phyloP scores from a whole-genome alignment of 2,113 vertebrate genomes.

The Cygnus buccinator region DNA sequence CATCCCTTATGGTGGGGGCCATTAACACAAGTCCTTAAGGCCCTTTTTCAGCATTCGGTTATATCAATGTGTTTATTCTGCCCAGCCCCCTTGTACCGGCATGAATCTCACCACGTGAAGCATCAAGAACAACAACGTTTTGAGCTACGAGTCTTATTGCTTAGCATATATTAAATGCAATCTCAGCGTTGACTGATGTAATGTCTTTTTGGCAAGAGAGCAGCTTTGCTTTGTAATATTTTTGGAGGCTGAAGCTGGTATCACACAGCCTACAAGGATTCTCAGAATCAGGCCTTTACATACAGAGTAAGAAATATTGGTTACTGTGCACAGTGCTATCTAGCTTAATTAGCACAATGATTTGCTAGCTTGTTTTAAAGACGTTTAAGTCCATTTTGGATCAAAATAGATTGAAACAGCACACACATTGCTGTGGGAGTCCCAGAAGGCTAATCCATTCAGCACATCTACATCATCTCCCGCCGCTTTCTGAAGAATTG shows the following conservation, averaged over 20 bases:
- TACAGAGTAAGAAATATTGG: background rate
- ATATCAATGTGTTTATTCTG: background rate
- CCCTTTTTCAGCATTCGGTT: background rate
- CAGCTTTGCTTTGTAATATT: background rate
- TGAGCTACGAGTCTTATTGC: background rate
- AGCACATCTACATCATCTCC: conserved; percentile 7
- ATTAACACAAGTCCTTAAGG: background rate
- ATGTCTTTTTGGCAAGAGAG: background rate
- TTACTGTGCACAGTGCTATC: background rate
- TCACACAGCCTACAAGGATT: background rate
- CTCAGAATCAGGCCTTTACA: background rate
- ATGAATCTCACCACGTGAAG: background rate
- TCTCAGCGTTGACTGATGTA: background rate
- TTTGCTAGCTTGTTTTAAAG: conserved; percentile 2
- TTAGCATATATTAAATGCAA: background rate
- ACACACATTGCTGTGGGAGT: conserved; percentile 12
- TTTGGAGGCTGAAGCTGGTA: background rate
- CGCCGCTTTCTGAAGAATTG: background rate
- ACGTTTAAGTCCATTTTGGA: background rate
- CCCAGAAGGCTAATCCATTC: conserved; percentile 40
- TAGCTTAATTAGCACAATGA: conserved; percentile 19
- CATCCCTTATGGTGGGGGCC: background rate
- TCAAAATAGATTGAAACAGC: conserved; percentile 25
- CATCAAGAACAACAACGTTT: background rate
- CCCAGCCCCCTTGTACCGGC: background rate